phyloP scores from a whole-genome alignment of 2,113 vertebrate genomes.

The Otocyon megalotis region DNA sequence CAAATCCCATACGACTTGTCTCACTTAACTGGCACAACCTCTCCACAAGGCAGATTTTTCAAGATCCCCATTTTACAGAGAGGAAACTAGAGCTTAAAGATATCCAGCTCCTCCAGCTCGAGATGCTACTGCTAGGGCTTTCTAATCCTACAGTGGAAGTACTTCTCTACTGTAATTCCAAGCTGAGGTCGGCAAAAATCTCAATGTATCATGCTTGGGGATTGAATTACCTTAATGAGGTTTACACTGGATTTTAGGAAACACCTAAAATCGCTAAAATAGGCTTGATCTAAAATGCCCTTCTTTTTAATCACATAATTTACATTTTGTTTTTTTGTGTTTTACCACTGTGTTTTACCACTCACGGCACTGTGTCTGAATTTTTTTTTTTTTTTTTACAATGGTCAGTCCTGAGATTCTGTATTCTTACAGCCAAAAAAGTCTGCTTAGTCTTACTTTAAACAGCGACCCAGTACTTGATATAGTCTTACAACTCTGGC shows the following conservation, averaged over 20 bases:
- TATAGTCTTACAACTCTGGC: background rate
- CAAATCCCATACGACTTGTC: accelerated
- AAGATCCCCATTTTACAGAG: constrained; percentile 32
- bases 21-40: background rate
- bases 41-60: background rate
- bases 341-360: background rate
- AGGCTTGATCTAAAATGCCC: background rate
- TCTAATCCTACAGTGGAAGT: background rate
- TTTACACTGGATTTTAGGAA: background rate
- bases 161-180: background rate
- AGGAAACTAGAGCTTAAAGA: background rate
- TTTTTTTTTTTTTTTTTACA: background rate
- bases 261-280: background rate
- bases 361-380: background rate
- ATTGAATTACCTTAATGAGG: background rate
- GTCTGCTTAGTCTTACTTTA: background rate
- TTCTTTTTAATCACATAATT: background rate
- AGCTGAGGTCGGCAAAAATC: background rate
- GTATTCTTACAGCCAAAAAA: background rate
- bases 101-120: background rate
- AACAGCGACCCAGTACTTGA: background rate
- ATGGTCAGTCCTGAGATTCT: background rate
- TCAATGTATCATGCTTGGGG: background rate
- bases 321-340: background rate
- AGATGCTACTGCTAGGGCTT: background rate